phyloP scores from a whole-genome alignment of 2,113 vertebrate genomes.

The Sula dactylatra region DNA sequence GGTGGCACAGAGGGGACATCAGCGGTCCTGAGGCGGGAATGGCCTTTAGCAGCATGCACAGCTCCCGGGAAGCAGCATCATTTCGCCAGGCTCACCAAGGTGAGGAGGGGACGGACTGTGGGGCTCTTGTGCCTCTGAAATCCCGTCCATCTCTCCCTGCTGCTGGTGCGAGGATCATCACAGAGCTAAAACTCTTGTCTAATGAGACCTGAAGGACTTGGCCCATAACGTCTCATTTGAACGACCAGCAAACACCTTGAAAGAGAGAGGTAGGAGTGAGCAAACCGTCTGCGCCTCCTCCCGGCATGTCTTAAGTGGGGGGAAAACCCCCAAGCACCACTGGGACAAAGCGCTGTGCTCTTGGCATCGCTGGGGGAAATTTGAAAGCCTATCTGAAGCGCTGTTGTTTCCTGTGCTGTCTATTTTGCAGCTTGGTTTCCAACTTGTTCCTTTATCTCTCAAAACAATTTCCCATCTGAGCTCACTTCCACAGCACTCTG shows the following conservation, averaged over 20 bases:
- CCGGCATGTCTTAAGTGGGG: background rate
- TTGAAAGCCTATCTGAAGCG: conserved; percentile 48
- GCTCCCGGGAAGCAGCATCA: background rate
- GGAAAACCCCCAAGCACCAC: rapidly evolving
- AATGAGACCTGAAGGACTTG: background rate
- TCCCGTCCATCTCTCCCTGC: background rate
- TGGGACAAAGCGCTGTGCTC: background rate
- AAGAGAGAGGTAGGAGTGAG: background rate
- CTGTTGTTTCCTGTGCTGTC: conserved; percentile 67
- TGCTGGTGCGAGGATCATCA: background rate
- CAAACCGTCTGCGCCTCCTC: background rate
- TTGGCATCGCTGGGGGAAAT: conserved; percentile 34
- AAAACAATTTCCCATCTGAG: conserved; percentile 56
- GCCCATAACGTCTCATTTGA: background rate
- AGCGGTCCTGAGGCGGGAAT: rapidly evolving
- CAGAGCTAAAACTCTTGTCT: background rate
- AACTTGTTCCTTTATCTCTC: conserved; percentile 56
- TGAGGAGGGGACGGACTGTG: background rate
- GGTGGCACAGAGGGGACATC: background rate
- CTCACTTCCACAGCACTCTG: background rate
- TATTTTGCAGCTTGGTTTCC: conserved; percentile 46
- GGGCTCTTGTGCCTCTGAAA: rapidly evolving
- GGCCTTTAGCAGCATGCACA: background rate
- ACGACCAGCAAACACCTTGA: background rate
- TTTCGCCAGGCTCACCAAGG: background rate